Conservation (phyloP, 30 jellyfish, hydroid and myxozoan genomes). For the Hydractinia symbiolongicarpus region DNA sequence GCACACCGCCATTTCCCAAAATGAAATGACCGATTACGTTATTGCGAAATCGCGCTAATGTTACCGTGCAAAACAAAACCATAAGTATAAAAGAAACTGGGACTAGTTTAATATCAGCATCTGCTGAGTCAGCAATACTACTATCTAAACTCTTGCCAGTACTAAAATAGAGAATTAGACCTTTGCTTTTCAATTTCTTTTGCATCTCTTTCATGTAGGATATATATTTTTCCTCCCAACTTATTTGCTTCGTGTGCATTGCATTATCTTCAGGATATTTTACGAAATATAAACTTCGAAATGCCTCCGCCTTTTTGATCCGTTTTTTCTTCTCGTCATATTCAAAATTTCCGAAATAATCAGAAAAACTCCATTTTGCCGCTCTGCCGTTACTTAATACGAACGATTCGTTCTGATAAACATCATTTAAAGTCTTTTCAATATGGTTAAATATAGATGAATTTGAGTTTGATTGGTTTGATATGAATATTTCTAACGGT, state of each 20-base stretch:
- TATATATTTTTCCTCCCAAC: slow-evolving; percentile 60
- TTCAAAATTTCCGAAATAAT: slow-evolving; percentile 44
- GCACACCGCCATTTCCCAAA: slow-evolving; percentile 62
- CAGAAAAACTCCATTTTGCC: slow-evolving; percentile 51
- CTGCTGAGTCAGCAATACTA: slow-evolving; percentile 68
- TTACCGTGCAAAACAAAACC: slow-evolving; percentile 64
- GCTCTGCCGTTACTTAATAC: slow-evolving; percentile 50
- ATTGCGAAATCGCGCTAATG: slow-evolving; percentile 46
- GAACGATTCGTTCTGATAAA: slow-evolving; percentile 19
- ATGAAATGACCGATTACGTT: slow-evolving; percentile 66
- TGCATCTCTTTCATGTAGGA: slow-evolving; percentile 23
- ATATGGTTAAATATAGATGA: slow-evolving; percentile 14
- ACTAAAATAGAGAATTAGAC: slow-evolving; percentile 41
- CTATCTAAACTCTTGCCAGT: slow-evolving; percentile 80
- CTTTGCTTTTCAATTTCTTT: slow-evolving; percentile 14
- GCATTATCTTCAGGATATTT: slow-evolving; percentile 48
- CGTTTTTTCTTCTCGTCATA: slow-evolving; percentile 17
- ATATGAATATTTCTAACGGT: slow-evolving; percentile 36
- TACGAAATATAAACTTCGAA: slow-evolving; percentile 58
- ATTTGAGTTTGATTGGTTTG: neutral
- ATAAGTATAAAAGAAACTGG: slow-evolving; percentile 55
- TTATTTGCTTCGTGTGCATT: slow-evolving; percentile 26
- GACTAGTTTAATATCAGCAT: slow-evolving; percentile 58
- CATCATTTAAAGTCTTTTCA: slow-evolving; percentile 26
- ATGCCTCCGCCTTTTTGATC: slow-evolving; percentile 56